Conservation (phyloP, 2,888 invertebrate species). For the Hydrotaea cyrtoneurina region DNA sequence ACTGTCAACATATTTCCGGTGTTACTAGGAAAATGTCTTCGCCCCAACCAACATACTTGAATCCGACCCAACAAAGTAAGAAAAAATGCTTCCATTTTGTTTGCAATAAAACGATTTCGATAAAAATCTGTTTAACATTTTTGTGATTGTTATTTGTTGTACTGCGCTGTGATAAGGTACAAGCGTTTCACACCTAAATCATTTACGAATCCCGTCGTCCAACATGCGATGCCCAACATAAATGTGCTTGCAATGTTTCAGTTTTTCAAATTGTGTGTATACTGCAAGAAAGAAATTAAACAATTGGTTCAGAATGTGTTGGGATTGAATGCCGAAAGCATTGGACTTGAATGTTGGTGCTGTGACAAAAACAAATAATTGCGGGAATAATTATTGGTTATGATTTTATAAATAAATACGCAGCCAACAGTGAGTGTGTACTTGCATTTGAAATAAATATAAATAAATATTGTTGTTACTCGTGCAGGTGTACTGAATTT, state of each 20-base stretch:
- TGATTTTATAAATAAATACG: no score
- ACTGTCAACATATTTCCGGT: no score
- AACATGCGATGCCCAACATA: neutral
- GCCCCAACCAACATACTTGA: no score
- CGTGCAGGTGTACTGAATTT: no score
- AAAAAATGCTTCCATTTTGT: no score
- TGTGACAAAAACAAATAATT: neutral
- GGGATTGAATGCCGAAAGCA: neutral
- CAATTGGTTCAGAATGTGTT: neutral
- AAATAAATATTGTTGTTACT: no score
- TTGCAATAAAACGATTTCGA: constrained; percentile 27
- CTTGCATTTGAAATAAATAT: no score
- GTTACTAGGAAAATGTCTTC: no score
- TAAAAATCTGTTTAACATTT: constrained; percentile 27
- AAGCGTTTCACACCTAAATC: constrained; percentile 56
- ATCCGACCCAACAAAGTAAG: no score
- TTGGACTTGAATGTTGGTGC: neutral
- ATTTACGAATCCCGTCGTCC: constrained; percentile 32
- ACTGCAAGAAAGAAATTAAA: neutral
- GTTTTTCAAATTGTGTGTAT: neutral
- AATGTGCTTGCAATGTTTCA: neutral
- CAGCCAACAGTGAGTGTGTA: no score
- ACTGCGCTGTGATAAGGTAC: constrained; percentile 24
- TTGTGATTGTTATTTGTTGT: constrained; percentile 9
- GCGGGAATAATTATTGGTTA: no score